These are phyloP conservation scores for Chloropsis hardwickii DNA, from an alignment of 2,113 vertebrate species.

Conservation along the genomic window DNA sequence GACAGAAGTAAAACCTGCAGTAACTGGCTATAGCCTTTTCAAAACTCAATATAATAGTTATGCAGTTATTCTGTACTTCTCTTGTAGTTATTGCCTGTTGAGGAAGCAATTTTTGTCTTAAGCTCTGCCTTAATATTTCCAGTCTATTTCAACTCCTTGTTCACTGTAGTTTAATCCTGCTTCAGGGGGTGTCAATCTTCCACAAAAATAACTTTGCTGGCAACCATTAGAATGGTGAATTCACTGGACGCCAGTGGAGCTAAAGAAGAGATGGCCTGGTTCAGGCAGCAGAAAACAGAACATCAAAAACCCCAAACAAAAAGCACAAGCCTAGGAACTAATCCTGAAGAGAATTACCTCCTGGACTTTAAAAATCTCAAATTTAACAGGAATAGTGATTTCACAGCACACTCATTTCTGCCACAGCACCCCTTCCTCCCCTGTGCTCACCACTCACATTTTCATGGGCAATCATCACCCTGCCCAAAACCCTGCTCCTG, in stretches of 20 bases:
- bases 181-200: slow-evolving; percentile 65
- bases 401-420: not conserved
- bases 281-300: not conserved
- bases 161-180: slow-evolving; percentile 49
- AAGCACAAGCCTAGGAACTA: not conserved
- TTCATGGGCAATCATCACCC: not conserved
- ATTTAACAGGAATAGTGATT: not conserved
- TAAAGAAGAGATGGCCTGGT: not conserved
- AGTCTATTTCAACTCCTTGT: slow-evolving; percentile 48
- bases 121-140: slow-evolving; percentile 30
- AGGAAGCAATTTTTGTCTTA: slow-evolving; percentile 59
- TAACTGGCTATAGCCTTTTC: slow-evolving; percentile 8
- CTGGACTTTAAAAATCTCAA: not conserved
- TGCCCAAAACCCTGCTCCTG: not conserved
- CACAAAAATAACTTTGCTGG: slow-evolving; percentile 75
- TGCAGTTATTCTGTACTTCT: slow-evolving; percentile 28
- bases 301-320: not conserved
- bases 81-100: slow-evolving; percentile 38
- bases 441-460: not conserved
- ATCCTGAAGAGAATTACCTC: not conserved
- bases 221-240: slow-evolving; percentile 23
- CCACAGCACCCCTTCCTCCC: not conserved
- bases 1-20: not conserved
- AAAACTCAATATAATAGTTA: slow-evolving; percentile 33
- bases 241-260: not conserved